Conservation (phyloP, 1,140 invertebrate genomes). For the Venustaconcha ellipsiformis region DNA sequence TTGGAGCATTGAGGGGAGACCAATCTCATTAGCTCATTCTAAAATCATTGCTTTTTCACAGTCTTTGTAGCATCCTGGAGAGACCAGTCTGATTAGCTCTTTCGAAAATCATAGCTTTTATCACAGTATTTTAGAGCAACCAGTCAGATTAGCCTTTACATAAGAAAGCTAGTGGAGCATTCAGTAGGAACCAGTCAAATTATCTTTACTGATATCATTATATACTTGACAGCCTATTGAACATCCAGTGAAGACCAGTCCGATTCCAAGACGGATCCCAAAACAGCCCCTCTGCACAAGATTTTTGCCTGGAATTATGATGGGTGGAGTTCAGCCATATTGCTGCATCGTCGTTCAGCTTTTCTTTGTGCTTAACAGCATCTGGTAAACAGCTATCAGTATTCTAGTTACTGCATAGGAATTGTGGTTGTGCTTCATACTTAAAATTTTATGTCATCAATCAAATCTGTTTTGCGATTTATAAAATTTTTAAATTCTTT, state of each 20-base stretch:
- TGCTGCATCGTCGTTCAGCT: constrained; percentile 99
- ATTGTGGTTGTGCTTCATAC: no score
- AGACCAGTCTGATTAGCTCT: neutral
- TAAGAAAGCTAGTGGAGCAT: no score
- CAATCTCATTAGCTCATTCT: no score
- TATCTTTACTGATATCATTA: neutral
- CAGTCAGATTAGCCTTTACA: constrained; percentile 83
- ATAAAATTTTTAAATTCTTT: no score
- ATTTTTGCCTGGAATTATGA: constrained; percentile 85
- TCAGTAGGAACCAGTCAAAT: neutral
- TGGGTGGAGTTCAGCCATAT: constrained; percentile 98
- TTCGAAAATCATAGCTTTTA: neutral
- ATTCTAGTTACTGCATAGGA: no score
- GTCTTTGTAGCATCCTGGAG: no score
- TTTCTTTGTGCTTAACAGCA: constrained; percentile 98
- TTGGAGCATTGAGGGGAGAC: no score
- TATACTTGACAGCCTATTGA: constrained; percentile 81
- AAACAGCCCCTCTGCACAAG: constrained; percentile 98
- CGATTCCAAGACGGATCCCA: constrained; percentile 98
- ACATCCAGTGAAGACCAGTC: constrained; percentile 97
- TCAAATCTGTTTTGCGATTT: no score
- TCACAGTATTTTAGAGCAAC: constrained; percentile 92
- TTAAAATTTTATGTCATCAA: no score
- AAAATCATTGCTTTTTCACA: no score
- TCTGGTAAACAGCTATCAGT: constrained; percentile 78